These are phyloP conservation scores for Syngnathoides biaculeatus DNA, from an alignment of 2,113 vertebrate species.

Conservation along the genomic window DNA sequence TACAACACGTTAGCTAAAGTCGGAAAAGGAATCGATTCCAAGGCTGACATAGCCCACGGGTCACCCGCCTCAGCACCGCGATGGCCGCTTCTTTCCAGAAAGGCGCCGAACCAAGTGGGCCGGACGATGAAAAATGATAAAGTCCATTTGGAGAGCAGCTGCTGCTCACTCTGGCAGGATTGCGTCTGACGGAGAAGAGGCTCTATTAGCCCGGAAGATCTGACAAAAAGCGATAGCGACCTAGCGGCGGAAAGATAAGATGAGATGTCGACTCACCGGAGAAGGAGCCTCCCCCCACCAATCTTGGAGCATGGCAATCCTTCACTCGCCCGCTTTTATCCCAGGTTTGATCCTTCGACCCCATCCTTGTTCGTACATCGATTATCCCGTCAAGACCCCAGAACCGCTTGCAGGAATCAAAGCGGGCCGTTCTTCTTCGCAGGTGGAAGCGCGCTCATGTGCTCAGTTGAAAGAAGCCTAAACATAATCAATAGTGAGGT, in stretches of 20 bases:
- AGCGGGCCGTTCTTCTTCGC: conserved; percentile 31
- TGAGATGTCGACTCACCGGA: conserved; percentile 38
- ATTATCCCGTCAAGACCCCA: conserved; percentile 39
- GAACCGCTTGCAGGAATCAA: conserved; percentile 32
- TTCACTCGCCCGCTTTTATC: conserved; percentile 35
- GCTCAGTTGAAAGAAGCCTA: not conserved
- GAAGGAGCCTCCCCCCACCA: conserved; percentile 22
- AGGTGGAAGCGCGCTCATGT: conserved; percentile 1
- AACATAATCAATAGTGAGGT: not conserved
- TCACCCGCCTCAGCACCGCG: conserved; percentile 35
- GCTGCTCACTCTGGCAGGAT: conserved; percentile 8
- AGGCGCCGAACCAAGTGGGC: conserved; percentile 9
- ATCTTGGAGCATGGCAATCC: conserved; percentile 45
- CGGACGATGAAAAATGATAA: conserved; percentile 27
- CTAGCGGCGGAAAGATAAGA: conserved; percentile 28
- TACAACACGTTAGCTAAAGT: not conserved
- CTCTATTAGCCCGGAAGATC: conserved; percentile 6
- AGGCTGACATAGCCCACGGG: conserved; percentile 31
- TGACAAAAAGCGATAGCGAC: conserved; percentile 7
- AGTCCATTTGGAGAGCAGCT: conserved; percentile 28
- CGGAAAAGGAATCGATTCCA: conserved; percentile 37
- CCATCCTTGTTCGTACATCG: conserved; percentile 56
- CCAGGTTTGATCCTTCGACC: conserved; percentile 43
- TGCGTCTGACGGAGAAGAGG: conserved; percentile 19
- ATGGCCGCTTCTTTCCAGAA: conserved; percentile 13